Conservation (phyloP, 2,888 invertebrate genomes). For the Cotesia congregata region DNA sequence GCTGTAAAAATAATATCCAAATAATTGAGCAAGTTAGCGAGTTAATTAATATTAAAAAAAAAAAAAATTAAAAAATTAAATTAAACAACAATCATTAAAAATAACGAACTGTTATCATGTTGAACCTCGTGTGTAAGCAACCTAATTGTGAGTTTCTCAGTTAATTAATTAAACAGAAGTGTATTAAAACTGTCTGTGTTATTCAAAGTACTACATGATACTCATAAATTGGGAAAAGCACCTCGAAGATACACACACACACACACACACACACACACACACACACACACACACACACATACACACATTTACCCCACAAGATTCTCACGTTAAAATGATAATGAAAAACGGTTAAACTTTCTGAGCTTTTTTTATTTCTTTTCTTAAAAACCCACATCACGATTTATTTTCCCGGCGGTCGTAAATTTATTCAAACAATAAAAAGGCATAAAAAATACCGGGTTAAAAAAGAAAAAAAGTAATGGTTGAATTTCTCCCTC, state of each 20-base stretch:
- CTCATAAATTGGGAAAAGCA: not conserved
- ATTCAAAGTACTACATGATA: conserved; percentile 4
- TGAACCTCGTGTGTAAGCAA: not conserved
- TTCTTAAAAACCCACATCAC: not conserved
- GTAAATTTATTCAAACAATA: conserved; percentile 19
- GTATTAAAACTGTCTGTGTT: not conserved
- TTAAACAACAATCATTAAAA: not conserved
- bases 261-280: not conserved
- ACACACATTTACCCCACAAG: not conserved
- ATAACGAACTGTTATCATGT: not conserved
- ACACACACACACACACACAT: not conserved
- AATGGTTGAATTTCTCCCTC: not conserved
- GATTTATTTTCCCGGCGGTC: not conserved
- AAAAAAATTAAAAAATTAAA: too few species aligned
- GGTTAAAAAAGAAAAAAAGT: conserved; percentile 3
- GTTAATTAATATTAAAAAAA: not conserved
- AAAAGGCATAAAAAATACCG: not conserved
- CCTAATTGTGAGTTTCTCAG: not conserved
- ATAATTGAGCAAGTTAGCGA: not conserved
- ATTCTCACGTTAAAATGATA: conserved; percentile 13
- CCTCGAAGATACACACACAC: not conserved
- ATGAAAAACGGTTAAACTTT: conserved; percentile 25
- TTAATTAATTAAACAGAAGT: not conserved
- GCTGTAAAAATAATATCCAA: not conserved
- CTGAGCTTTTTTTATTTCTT: not conserved